phyloP scores from a whole-genome alignment of 1,140 invertebrate species.

The Ctenoplectra terminalis region DNA sequence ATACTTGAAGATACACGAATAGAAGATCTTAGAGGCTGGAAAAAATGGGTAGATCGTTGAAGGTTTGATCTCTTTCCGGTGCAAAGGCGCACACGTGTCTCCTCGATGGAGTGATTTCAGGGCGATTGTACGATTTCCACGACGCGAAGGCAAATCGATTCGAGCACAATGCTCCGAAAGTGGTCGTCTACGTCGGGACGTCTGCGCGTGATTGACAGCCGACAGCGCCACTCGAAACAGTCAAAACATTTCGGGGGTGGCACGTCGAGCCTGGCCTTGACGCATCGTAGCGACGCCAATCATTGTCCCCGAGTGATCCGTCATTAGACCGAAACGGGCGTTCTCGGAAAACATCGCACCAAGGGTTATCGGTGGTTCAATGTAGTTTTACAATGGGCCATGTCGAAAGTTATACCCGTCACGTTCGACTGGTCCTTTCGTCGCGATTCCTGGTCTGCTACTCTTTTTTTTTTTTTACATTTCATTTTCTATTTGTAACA shows the following conservation, averaged over 20 bases:
- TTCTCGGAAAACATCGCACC: slow-evolving; percentile 31
- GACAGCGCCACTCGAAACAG: slow-evolving; percentile 73
- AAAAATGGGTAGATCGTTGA: slow-evolving; percentile 4
- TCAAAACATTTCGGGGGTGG: slow-evolving; percentile 72
- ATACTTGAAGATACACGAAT: no score
- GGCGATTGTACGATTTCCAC: slow-evolving; percentile 50
- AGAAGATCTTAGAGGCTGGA: no score
- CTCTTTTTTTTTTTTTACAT: background rate
- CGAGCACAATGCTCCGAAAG: slow-evolving; percentile 67
- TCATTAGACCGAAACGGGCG: slow-evolving; percentile 56
- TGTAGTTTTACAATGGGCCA: slow-evolving; percentile 36
- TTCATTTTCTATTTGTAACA: background rate
- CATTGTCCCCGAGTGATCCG: slow-evolving; percentile 59
- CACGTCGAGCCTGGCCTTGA: slow-evolving; percentile 69
- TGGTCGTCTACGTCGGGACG: slow-evolving; percentile 70
- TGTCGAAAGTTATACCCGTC: slow-evolving; percentile 47
- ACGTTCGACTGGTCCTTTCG: slow-evolving; percentile 43
- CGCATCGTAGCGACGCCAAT: slow-evolving; percentile 69
- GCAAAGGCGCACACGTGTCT: slow-evolving; percentile 10
- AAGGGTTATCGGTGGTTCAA: slow-evolving; percentile 20
- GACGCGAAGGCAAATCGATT: slow-evolving; percentile 59
- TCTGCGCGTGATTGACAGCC: slow-evolving; percentile 71
- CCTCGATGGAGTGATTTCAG: slow-evolving; percentile 62
- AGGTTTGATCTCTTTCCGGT: slow-evolving; percentile 9
- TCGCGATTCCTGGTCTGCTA: background rate